Base-by-base conservation (phyloP, 2,113 vertebrate species). In the Polypterus bichir region DNA sequence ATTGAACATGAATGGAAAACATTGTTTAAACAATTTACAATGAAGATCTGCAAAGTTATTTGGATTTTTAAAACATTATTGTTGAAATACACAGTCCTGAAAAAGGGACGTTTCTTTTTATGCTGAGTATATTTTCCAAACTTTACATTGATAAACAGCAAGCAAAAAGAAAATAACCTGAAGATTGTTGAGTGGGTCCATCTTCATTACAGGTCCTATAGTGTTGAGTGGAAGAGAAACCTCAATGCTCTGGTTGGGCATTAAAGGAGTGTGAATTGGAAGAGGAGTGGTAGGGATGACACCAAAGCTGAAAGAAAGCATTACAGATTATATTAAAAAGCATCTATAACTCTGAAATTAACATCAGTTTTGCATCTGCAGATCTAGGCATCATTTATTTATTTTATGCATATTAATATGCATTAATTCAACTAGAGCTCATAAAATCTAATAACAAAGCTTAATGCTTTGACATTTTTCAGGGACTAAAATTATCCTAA, bases 131-230 rank as follows among this genome's bases (percentile, higher is more conserved):
- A 27, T 27, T 27, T 27, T 27, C 27, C 27, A 27, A 27, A 27
- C 27, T 27, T 27, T 27, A 27, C 27, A 27, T 27, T 27, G 27
- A 27, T 27, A 27, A 27, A 27, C 27, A 27, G 27, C 27, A 1
- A 27, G 27, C 27, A 27, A 27, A 27, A 27, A 27, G 27, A 27
- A 27, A 27, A 27, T 27, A 27, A 98, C 95, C 95, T 99, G 96
- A 4, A 99, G 86, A 66, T 98, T 99, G 78, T 99, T 99, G 59
- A 99, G 90, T 6, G 96, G 96, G 64, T 99, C 96, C 96, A 99
- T 99, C 77, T 99, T 99, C 96, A 99, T 99, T 59, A 99, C 96
- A 1, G 96, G 95, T 44, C 96, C 96, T 57, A 99, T 79, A 51
- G 96, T 99, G 73, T 97, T 99, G 65, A 99, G 86, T 10, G 93